These are phyloP conservation scores for Plagiodera versicolora DNA, from an alignment of 2,888 invertebrate genomes.

Conservation along the genomic window DNA sequence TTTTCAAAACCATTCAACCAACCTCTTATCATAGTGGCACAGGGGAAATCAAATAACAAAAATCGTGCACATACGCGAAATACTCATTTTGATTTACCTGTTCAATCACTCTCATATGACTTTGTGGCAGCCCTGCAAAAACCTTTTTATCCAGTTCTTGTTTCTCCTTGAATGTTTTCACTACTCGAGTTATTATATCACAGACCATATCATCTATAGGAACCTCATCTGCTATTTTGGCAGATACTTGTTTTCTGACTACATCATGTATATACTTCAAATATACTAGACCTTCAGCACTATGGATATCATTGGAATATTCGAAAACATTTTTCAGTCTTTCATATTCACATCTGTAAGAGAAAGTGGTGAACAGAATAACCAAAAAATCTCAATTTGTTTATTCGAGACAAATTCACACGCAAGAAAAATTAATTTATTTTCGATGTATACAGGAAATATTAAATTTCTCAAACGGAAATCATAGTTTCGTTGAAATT, in stretches of 20 bases:
- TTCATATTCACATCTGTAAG: constrained; percentile 38
- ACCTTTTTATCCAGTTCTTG: constrained; percentile 32
- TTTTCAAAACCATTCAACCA: too few species aligned
- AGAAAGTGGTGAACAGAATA: too few species aligned
- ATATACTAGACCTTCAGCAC: constrained; percentile 34
- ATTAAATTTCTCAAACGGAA: too few species aligned
- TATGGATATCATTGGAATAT: constrained; percentile 29
- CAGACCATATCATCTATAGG: constrained; percentile 34
- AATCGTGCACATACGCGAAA: too few species aligned
- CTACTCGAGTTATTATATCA: constrained; percentile 27
- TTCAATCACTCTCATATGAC: constrained; percentile 32
- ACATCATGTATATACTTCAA: constrained; percentile 35
- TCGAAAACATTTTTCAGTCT: constrained; percentile 37
- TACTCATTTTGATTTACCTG: constrained; percentile 22
- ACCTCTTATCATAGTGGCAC: too few species aligned
- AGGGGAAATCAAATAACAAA: too few species aligned
- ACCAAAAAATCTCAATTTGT: background rate
- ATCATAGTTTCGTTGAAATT: too few species aligned
- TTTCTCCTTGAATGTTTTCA: constrained; percentile 31
- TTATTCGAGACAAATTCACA: background rate
- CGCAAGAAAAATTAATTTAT: background rate
- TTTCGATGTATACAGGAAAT: too few species aligned
- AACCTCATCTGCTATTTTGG: constrained; percentile 33
- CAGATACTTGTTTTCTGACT: constrained; percentile 32
- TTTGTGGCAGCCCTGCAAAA: constrained; percentile 33